A percentile compares a stretch with the other conserved stretches of the same genome.
Conservation (phyloP, 2,113 vertebrate genomes). For the Daboia siamensis region DNA sequence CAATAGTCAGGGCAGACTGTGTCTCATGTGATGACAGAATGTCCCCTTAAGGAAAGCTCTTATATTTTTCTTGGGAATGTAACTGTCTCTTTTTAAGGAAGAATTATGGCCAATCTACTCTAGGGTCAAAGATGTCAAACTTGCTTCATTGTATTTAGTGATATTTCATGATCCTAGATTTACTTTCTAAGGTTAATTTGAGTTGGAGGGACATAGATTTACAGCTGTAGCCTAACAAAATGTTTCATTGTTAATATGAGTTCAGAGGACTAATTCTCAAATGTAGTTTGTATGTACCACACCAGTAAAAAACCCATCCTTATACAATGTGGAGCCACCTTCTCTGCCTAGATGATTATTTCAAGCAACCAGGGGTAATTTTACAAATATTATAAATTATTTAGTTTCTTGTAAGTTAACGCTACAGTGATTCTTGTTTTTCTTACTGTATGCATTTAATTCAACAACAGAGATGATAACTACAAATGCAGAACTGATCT, state of each 20-base stretch:
- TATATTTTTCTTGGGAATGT: slow-evolving; percentile 49
- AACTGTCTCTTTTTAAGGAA: slow-evolving; percentile 52
- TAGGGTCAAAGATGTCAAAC: slow-evolving; percentile 34
- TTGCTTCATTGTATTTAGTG: slow-evolving; percentile 20
- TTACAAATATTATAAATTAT: not conserved
- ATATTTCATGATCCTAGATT: not conserved
- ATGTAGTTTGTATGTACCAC: not conserved
- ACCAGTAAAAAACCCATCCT: not conserved
- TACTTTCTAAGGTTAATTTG: not conserved
- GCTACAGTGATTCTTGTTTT: not conserved
- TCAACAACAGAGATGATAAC: not conserved
- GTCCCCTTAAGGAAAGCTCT: slow-evolving; percentile 63
- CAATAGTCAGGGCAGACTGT: slow-evolving; percentile 51
- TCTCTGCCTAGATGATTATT: not conserved
- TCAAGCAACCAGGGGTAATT: not conserved
- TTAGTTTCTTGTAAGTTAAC: not conserved
- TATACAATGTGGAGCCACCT: not conserved
- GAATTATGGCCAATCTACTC: slow-evolving; percentile 35
- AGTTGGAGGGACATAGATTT: not conserved
- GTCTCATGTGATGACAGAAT: slow-evolving; percentile 54
- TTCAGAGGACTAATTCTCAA: not conserved
- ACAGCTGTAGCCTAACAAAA: not conserved
- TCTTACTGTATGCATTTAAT: not conserved
- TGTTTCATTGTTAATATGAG: not conserved
- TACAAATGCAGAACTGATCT: not conserved